phyloP scores from a whole-genome alignment of 1,140 invertebrate genomes.

The Magallana angulata region DNA sequence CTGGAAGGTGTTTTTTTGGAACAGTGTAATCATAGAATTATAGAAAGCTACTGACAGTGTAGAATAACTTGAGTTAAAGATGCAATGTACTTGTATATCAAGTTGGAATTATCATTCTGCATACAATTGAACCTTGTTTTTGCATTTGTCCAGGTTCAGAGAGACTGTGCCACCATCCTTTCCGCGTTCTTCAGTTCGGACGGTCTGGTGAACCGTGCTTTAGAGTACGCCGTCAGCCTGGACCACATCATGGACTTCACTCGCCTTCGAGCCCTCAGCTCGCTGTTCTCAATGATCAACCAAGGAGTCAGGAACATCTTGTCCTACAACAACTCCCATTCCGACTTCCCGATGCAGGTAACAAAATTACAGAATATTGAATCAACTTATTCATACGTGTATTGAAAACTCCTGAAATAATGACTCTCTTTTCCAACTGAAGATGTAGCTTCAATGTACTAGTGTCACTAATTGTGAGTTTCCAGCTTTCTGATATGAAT shows the following conservation, averaged over 20 bases:
- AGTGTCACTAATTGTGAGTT: background rate
- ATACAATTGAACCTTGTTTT: slow-evolving; percentile 64
- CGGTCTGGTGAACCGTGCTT: slow-evolving; percentile 93
- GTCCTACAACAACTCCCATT: slow-evolving; percentile 94
- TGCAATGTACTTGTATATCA: no score
- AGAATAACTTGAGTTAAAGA: no score
- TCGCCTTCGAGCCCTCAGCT: slow-evolving; percentile 93
- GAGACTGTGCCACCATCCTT: slow-evolving; percentile 91
- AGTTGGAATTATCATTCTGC: no score
- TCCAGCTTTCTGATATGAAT: no score
- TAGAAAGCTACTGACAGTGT: no score
- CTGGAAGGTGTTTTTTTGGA: no score
- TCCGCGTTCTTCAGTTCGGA: slow-evolving; percentile 93
- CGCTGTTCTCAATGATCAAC: slow-evolving; percentile 98
- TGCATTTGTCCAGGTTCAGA: slow-evolving; percentile 86
- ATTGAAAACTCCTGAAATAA: no score
- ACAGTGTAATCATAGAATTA: no score
- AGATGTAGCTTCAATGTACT: background rate
- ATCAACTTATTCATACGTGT: no score
- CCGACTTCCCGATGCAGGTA: slow-evolving; percentile 93
- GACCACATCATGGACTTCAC: slow-evolving; percentile 99
- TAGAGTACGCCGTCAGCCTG: slow-evolving; percentile 91
- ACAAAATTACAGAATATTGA: slow-evolving; percentile 38
- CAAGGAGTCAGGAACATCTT: slow-evolving; percentile 93
- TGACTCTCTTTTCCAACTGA: no score